Evolutionary conservation across 2,888 invertebrate genomes (phyloP), one percentile per base, ranked within the genome.

Genomic region (Dromius quadrimaculatus): DNA sequence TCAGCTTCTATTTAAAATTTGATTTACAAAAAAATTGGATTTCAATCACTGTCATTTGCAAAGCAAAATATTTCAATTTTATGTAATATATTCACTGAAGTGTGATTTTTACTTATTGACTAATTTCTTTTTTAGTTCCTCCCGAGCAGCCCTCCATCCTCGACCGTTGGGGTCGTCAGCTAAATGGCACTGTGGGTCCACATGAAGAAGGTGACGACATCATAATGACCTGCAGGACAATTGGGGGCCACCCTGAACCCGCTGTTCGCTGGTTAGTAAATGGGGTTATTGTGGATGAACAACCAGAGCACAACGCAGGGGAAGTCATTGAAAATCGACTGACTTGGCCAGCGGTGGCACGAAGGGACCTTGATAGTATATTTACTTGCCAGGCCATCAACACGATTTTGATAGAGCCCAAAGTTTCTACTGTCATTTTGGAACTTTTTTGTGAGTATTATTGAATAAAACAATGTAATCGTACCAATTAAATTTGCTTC

Each of bases 331-430:
- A 94, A 83, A 94, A 94, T 84, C 87, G 92, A 76, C 87, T 91
- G 75, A 85, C 88, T 64, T 89, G 93, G 89, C 90, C 90, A 54
- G 87, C 90, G 54, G 88, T 94, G 74, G 86, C 89, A 69, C 86
- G 95, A 71, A 89, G 90, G 20, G 92, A 94, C 85, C 88, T 94
- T 77, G 92, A 94, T 76, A 90, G 93, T 15, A 89, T 93, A 75
- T 94, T 94, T 84, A 94, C 93, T 69, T 95, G 95, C 80, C 92
- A 93, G 81, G 94, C 95, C 20, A 86, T 90, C 78, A 95, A 95
- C 84, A 94, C 94, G 71, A 88, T 89, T 77, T 87, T 94, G 65
- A 92, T 92, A 64, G 91, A 92, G 77, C 91, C 93, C 6, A 90
- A 90, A 81, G 91, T 91, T 81, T 87, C 90, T 13, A 89, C 91